Conservation (phyloP, 92 coral and sea anemone genomes). For the Desmophyllum pertusum region DNA sequence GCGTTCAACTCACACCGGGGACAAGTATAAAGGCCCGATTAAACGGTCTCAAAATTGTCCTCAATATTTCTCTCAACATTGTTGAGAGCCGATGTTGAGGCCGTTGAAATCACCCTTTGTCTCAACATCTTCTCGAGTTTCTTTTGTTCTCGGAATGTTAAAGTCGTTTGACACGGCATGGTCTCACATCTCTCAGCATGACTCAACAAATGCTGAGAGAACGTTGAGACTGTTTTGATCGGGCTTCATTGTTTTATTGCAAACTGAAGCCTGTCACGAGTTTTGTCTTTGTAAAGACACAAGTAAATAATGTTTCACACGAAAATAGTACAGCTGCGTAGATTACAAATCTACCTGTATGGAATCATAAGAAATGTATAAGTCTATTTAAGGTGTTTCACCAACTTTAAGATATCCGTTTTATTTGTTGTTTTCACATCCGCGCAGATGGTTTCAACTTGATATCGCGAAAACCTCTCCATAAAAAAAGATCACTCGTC, state of each 20-base stretch:
- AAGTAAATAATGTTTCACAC: background rate
- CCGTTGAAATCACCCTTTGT: too few species aligned
- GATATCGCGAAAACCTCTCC: background rate
- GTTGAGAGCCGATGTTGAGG: too few species aligned
- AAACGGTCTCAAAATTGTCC: too few species aligned
- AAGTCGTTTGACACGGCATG: too few species aligned
- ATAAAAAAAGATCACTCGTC: background rate
- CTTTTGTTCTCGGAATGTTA: too few species aligned
- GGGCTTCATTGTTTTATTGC: background rate
- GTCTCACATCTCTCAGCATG: too few species aligned
- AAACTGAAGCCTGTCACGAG: background rate
- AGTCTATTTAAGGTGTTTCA: background rate
- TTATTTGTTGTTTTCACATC: background rate
- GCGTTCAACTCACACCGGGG: too few species aligned
- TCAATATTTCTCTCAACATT: too few species aligned
- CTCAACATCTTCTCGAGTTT: too few species aligned
- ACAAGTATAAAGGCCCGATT: too few species aligned
- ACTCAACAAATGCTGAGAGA: too few species aligned
- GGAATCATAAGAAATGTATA: background rate
- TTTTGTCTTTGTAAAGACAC: background rate
- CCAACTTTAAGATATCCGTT: background rate
- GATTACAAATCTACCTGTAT: background rate
- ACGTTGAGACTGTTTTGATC: too few species aligned
- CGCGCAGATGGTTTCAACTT: background rate
- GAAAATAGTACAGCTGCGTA: slow-evolving; percentile 10